A percentile compares a stretch with the other conserved stretches of the same genome.
Evolutionary conservation across 2,113 vertebrate genomes (phyloP).

Genomic region (Butorides virescens): DNA sequence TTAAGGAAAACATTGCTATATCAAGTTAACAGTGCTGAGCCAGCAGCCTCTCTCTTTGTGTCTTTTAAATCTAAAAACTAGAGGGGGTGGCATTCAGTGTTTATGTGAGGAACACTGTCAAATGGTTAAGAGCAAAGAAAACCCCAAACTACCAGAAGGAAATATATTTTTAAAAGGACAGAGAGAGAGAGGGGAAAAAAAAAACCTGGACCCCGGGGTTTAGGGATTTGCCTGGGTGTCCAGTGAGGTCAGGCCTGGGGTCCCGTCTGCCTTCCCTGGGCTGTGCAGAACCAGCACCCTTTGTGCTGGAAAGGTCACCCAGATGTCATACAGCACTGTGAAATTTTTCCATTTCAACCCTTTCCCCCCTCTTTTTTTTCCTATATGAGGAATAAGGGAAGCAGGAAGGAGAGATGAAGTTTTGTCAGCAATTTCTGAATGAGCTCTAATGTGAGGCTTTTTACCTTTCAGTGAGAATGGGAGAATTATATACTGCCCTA

Average conservation of each 20-base stretch:
- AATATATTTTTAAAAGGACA: neutral
- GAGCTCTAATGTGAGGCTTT: neutral
- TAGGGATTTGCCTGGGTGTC: neutral
- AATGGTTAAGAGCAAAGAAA: neutral
- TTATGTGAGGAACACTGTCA: neutral
- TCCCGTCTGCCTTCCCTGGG: neutral
- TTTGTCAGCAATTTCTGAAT: neutral
- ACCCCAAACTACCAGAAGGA: neutral
- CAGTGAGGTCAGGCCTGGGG: neutral
- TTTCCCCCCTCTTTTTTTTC: accelerated
- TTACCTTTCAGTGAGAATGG: neutral
- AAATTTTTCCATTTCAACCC: neutral
- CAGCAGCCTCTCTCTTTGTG: neutral
- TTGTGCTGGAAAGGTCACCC: neutral
- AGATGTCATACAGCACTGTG: accelerated
- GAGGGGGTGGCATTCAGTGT: neutral
- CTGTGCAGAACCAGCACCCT: neutral
- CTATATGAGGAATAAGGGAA: neutral
- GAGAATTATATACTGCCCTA: neutral
- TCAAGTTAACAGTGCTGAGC: neutral
- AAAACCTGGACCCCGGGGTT: no score
- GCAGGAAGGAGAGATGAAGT: neutral
- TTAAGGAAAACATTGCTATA: neutral
- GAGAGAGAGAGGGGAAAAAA: neutral
- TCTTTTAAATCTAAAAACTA: neutral